A percentile compares a stretch with the other conserved stretches of the same genome.
Conservation (phyloP, 2,797 vertebrate genomes). For the Melanotaenia trifasciata region DNA sequence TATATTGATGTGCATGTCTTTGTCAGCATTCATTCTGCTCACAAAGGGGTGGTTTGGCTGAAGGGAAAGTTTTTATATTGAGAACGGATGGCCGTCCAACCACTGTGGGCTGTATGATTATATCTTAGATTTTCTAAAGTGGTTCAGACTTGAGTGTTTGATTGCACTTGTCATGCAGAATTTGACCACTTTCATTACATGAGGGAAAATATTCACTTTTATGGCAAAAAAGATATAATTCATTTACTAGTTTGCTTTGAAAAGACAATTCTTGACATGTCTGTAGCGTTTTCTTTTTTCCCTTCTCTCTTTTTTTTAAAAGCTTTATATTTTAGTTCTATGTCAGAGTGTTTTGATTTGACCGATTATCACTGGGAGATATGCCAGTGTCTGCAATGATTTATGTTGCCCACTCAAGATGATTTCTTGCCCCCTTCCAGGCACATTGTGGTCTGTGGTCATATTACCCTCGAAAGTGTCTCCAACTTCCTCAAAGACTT, state of each 20-base stretch:
- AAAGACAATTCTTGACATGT: conserved; percentile 76
- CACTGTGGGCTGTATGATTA: conserved; percentile 76
- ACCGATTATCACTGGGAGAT: conserved; percentile 80
- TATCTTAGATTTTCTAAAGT: conserved; percentile 77
- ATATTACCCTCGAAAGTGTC: conserved; percentile 99
- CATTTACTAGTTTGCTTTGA: conserved; percentile 77
- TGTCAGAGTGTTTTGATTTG: conserved; percentile 75
- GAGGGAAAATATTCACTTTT: conserved; percentile 75
- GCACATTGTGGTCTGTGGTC: conserved; percentile 99
- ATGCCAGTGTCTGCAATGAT: conserved; percentile 79
- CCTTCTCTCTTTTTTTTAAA: conserved; percentile 56
- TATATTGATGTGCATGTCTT: conserved; percentile 80
- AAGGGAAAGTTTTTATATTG: conserved; percentile 75
- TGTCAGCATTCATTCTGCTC: conserved; percentile 80
- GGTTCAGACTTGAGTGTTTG: conserved; percentile 80
- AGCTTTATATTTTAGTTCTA: conserved; percentile 65
- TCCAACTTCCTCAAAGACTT: conserved; percentile 99
- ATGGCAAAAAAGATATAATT: conserved; percentile 76
- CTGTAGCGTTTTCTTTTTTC: conserved; percentile 41
- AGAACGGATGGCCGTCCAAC: conserved; percentile 80
- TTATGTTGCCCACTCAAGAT: conserved; percentile 82
- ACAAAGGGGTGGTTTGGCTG: conserved; percentile 78
- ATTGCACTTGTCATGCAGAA: conserved; percentile 79
- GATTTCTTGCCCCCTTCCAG: conserved; percentile 85
- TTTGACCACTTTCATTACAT: conserved; percentile 78